phyloP scores from a whole-genome alignment of 2,113 vertebrate genomes.

The Sialia sialis region DNA sequence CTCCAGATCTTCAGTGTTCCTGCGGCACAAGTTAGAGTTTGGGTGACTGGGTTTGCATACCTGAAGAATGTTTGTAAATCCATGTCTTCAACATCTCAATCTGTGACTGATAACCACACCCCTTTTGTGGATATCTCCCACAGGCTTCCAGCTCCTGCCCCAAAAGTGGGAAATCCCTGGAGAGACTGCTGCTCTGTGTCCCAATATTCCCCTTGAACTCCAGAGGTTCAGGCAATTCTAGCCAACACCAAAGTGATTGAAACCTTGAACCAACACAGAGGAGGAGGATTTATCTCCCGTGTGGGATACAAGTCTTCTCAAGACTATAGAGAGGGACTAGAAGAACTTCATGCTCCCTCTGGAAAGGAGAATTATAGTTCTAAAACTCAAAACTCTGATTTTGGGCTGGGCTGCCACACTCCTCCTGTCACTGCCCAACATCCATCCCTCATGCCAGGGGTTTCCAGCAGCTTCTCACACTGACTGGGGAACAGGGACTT shows the following conservation, averaged over 20 bases:
- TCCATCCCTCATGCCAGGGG: neutral
- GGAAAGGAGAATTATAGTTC: neutral
- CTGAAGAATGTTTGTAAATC: neutral
- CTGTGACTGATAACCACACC: neutral
- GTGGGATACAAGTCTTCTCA: neutral
- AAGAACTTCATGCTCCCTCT: neutral
- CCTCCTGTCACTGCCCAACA: neutral
- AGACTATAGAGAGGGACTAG: neutral
- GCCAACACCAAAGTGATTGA: neutral
- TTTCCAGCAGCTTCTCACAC: conserved; percentile 5
- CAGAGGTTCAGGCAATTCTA: neutral
- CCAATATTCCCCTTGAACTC: neutral
- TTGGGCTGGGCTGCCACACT: neutral
- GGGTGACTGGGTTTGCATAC: neutral
- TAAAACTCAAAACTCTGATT: neutral
- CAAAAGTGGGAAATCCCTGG: neutral
- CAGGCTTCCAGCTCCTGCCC: neutral
- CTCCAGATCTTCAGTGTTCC: neutral
- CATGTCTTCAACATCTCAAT: neutral
- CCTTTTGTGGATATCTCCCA: neutral
- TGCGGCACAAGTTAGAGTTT: neutral
- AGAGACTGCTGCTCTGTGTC: neutral
- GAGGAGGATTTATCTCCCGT: neutral
- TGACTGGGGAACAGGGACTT: neutral
- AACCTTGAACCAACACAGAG: neutral